phyloP scores from a whole-genome alignment of 2,888 invertebrate genomes.

The Phoenoteleia sp. region DNA sequence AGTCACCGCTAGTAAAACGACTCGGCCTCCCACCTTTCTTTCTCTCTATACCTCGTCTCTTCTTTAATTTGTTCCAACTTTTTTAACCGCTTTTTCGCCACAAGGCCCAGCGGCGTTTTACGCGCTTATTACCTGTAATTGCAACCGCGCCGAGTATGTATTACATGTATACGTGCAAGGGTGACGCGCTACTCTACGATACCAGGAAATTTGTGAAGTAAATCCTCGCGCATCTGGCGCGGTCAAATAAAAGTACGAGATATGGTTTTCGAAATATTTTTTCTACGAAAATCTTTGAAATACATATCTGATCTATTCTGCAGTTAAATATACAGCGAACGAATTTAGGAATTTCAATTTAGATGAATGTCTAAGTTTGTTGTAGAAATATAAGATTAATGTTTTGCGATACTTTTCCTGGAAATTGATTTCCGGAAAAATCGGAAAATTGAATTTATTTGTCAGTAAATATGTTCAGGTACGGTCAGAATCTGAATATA shows the following conservation, averaged over 20 bases:
- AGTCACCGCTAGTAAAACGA: slow-evolving; percentile 53
- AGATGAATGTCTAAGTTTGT: too few relatives aligned
- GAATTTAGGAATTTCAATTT: too few relatives aligned
- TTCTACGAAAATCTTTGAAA: slow-evolving; percentile 31
- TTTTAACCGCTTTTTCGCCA: slow-evolving; percentile 63
- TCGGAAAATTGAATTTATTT: too few relatives aligned
- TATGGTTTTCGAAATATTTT: slow-evolving; percentile 60
- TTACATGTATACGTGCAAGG: slow-evolving; percentile 66
- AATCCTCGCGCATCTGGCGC: slow-evolving; percentile 68
- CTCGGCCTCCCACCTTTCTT: slow-evolving; percentile 36
- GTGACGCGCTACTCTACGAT: slow-evolving; percentile 67
- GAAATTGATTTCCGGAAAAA: too few relatives aligned
- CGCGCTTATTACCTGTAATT: slow-evolving; percentile 68
- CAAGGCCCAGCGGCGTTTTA: slow-evolving; percentile 67
- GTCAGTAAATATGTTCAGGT: too few relatives aligned
- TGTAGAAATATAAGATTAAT: too few relatives aligned
- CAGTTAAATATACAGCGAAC: too few relatives aligned
- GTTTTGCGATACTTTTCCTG: too few relatives aligned
- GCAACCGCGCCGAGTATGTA: slow-evolving; percentile 69
- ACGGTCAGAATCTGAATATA: too few relatives aligned
- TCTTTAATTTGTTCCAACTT: slow-evolving; percentile 66
- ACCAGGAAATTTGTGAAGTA: slow-evolving; percentile 71
- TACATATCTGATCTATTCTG: too few relatives aligned
- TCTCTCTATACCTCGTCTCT: slow-evolving; percentile 40
- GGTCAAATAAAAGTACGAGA: slow-evolving; percentile 40